Percentiles rank a stretch among this genome's conserved stretches.
phyloP scores from a whole-genome alignment of 2,113 vertebrate species.

The Morphnarchus princeps region DNA sequence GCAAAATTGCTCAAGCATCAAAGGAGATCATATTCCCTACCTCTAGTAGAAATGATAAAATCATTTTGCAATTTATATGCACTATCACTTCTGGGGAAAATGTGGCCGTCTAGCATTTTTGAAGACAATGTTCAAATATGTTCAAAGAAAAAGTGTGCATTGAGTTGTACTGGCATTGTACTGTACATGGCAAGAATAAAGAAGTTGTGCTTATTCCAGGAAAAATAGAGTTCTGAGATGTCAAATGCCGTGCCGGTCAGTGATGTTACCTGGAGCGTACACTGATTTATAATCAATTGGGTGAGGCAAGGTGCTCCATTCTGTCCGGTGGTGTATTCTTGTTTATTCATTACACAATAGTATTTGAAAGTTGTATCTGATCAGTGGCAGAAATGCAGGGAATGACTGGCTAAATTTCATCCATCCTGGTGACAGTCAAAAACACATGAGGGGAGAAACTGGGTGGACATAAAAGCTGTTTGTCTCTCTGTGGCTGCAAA shows the following conservation, averaged over 20 bases:
- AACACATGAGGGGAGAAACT: background rate
- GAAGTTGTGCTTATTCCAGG: background rate
- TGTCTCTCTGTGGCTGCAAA: background rate
- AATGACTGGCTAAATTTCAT: background rate
- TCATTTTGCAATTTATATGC: slow-evolving; percentile 12
- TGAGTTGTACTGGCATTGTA: background rate
- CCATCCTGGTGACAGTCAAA: background rate
- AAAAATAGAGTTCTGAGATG: background rate
- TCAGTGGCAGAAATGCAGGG: background rate
- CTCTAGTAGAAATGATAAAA: slow-evolving; percentile 14
- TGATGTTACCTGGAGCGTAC: background rate
- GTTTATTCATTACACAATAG: background rate
- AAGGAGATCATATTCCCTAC: background rate
- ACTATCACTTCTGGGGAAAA: background rate
- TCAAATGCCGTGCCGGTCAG: background rate
- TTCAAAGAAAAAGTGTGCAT: background rate
- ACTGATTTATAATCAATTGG: background rate
- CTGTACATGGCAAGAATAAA: background rate
- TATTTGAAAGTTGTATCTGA: background rate
- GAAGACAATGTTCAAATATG: background rate
- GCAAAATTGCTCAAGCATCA: slow-evolving; percentile 27
- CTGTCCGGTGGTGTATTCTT: background rate
- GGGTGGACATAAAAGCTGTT: background rate
- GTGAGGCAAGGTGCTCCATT: background rate
- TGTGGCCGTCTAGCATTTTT: background rate